phyloP scores from a whole-genome alignment of 1,140 invertebrate species.

The Hyposmocoma kahamanoa region DNA sequence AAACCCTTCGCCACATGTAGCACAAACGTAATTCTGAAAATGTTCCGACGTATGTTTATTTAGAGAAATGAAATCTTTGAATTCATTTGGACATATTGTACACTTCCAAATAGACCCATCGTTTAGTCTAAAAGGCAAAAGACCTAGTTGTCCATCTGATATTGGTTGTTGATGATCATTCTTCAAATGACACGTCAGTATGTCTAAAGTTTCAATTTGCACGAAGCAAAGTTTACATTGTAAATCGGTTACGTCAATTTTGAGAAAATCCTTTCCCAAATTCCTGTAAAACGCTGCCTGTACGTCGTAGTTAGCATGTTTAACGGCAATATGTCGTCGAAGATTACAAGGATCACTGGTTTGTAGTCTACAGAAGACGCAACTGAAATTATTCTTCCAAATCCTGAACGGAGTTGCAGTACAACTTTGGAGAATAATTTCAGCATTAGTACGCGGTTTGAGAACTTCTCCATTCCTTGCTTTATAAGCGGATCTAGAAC shows the following conservation, averaged over 20 bases:
- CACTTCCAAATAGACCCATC: constrained; percentile 58
- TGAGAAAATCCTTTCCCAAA: constrained; percentile 56
- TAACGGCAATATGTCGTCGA: constrained; percentile 39
- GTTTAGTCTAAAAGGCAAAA: constrained; percentile 51
- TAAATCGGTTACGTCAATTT: constrained; percentile 57
- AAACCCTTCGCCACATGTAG: constrained; percentile 59
- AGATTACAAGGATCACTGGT: constrained; percentile 45
- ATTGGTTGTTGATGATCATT: constrained; percentile 54
- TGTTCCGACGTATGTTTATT: constrained; percentile 56
- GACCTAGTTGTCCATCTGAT: constrained; percentile 44
- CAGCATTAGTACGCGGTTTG: constrained; percentile 48
- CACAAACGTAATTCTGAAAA: constrained; percentile 63
- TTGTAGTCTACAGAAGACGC: constrained; percentile 56
- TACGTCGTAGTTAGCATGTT: constrained; percentile 51
- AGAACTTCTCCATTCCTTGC: constrained; percentile 46
- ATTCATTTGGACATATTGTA: constrained; percentile 54
- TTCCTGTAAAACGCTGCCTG: constrained; percentile 58
- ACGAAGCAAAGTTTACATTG: constrained; percentile 61
- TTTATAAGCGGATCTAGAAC: constrained; percentile 51
- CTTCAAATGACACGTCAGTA: constrained; percentile 48
- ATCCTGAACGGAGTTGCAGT: constrained; percentile 54
- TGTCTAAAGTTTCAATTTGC: constrained; percentile 44
- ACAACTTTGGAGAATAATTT: constrained; percentile 57
- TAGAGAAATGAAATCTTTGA: constrained; percentile 54
- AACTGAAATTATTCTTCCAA: constrained; percentile 60